These are phyloP conservation scores for Folsomia candida DNA, from an alignment of 2,888 invertebrate species.

Conservation along the genomic window DNA sequence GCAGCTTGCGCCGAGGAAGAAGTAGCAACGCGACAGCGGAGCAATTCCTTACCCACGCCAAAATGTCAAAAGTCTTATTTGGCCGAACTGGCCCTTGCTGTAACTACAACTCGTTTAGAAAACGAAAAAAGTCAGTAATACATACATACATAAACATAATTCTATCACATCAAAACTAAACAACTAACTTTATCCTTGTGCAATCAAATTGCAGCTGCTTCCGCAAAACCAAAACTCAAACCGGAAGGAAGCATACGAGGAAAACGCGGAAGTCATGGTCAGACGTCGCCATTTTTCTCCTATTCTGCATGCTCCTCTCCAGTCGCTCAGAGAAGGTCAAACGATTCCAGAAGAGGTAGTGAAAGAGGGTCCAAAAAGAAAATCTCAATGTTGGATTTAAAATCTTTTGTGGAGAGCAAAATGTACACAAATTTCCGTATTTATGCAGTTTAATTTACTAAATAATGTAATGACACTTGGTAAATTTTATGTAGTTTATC, in stretches of 20 bases:
- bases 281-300: conserved; percentile 34
- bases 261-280: conserved; percentile 21
- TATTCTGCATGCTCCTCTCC: conserved; percentile 49
- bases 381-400: conserved; percentile 87
- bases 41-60: conserved; percentile 89
- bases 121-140: conserved; percentile 16
- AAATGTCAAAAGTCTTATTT: conserved; percentile 78
- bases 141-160: background rate
- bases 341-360: conserved; percentile 63
- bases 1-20: conserved; percentile 37
- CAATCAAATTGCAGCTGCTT: conserved; percentile 21
- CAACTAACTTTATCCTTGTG: background rate
- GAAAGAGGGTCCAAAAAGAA: conserved; percentile 74
- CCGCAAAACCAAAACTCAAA: conserved; percentile 29
- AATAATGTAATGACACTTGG: too few species aligned
- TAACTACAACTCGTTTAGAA: conserved; percentile 26
- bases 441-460: too few species aligned
- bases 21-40: conserved; percentile 65
- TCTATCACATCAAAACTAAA: background rate
- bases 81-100: conserved; percentile 32
- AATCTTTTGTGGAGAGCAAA: conserved; percentile 88
- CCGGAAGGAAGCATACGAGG: conserved; percentile 26
- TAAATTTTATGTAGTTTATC: too few species aligned
- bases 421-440: too few species aligned
- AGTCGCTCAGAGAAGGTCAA: conserved; percentile 40